Percentiles rank a stretch among this genome's conserved stretches.
phyloP scores from a whole-genome alignment of 2,888 invertebrate genomes.

The Sarcophaga subvicina region DNA sequence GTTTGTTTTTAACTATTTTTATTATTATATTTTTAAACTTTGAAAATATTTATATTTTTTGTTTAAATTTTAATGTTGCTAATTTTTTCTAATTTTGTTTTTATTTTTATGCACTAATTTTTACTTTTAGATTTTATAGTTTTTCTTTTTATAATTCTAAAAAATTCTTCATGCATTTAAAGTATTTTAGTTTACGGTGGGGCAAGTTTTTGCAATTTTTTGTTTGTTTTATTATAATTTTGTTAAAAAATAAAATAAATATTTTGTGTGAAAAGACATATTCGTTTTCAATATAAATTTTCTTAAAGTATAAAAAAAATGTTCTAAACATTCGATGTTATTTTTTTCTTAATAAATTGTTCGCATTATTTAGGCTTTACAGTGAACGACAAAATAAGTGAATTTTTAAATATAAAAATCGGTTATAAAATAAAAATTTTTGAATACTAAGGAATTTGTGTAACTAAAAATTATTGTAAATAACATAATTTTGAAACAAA shows the following conservation, averaged over 20 bases:
- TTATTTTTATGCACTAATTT: constrained; percentile 38
- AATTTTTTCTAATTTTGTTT: constrained; percentile 38
- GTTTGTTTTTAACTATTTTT: not conserved
- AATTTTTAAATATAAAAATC: not conserved
- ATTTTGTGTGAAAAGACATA: constrained; percentile 66
- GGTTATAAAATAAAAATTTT: not conserved
- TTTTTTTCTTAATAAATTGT: constrained; percentile 13
- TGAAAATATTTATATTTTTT: constrained; percentile 31
- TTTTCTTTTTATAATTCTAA: constrained; percentile 46
- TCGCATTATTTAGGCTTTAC: constrained; percentile 26
- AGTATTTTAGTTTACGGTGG: constrained; percentile 73
- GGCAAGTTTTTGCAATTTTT: constrained; percentile 78
- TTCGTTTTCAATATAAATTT: constrained; percentile 70
- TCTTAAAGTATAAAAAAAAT: constrained; percentile 60
- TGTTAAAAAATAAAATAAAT: constrained; percentile 64
- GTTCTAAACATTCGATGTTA: constrained; percentile 23
- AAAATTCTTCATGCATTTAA: constrained; percentile 66
- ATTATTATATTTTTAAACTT: constrained; percentile 33
- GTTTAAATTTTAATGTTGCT: constrained; percentile 60
- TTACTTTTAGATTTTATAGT: constrained; percentile 39
- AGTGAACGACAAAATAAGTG: constrained; percentile 50
- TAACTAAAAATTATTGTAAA: not conserved
- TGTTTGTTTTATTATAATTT: constrained; percentile 62
- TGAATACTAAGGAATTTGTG: not conserved
- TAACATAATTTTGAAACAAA: not conserved